Evolutionary conservation across 1,140 invertebrate species (phyloP).

Genomic region (Drosophila insularis): DNA sequence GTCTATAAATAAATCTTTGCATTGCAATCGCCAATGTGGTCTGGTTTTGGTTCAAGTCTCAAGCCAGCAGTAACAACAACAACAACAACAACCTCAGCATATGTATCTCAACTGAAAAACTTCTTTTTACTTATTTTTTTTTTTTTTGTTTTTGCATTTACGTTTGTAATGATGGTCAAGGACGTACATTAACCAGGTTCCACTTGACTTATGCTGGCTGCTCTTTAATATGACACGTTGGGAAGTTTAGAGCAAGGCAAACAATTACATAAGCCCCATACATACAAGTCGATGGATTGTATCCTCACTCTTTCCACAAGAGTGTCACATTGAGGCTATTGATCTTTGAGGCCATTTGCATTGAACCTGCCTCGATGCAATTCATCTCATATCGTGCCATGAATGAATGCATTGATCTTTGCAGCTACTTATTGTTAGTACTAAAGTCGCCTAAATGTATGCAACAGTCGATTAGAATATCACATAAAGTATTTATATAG

Average conservation of each 20-base stretch:
- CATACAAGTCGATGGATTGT: not conserved
- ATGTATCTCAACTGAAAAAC: constrained; percentile 15
- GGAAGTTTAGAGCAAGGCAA: too few relatives aligned
- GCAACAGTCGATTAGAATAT: not conserved
- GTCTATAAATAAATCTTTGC: constrained; percentile 77
- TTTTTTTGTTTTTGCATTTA: constrained; percentile 19
- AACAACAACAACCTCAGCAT: not conserved
- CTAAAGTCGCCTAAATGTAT: constrained; percentile 1
- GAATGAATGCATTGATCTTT: too few relatives aligned
- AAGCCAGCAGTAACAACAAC: constrained; percentile 40
- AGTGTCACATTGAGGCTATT: constrained; percentile 4
- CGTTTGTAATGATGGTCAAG: constrained; percentile 59
- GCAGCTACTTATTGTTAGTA: not conserved
- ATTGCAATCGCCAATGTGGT: constrained; percentile 54
- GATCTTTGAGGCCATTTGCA: constrained; percentile 5
- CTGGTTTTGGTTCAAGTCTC: constrained; percentile 34
- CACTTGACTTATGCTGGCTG: constrained; percentile 25
- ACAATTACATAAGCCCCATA: too few relatives aligned
- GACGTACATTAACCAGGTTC: constrained; percentile 67
- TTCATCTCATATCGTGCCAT: not conserved
- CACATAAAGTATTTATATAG: too few relatives aligned
- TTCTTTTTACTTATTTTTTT: constrained; percentile 27
- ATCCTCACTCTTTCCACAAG: not conserved
- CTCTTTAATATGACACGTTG: not conserved
- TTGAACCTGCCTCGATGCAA: not conserved